Conservation (phyloP, 2,888 invertebrate species). For the Machimus rusticus region DNA sequence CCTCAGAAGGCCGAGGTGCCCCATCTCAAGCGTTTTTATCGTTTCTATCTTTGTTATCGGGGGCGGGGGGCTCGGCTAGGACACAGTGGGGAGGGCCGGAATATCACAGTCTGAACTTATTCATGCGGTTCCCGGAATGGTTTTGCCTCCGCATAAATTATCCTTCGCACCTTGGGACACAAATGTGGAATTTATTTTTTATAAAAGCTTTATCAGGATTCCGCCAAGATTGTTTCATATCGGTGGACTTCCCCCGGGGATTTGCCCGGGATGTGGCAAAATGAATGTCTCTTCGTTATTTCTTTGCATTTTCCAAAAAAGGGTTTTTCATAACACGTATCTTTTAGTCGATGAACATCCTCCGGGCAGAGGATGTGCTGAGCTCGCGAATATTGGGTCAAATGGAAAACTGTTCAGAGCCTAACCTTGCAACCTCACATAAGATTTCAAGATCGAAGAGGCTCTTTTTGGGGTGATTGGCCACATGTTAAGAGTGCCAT, state of each 20-base stretch:
- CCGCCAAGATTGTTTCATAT: background rate
- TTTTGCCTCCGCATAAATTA: constrained; percentile 3
- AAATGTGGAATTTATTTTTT: background rate
- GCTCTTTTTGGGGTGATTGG: background rate
- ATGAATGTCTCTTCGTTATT: background rate
- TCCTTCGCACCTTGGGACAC: constrained; percentile 1
- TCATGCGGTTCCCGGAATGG: background rate
- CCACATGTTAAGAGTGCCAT: background rate
- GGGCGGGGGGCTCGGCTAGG: background rate
- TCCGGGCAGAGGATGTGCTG: background rate
- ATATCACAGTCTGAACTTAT: background rate
- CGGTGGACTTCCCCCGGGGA: background rate
- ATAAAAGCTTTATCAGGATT: background rate
- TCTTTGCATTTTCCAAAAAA: background rate
- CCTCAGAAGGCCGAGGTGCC: background rate
- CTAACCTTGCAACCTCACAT: background rate
- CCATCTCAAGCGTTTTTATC: background rate
- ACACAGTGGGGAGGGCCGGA: background rate
- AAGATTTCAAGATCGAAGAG: background rate
- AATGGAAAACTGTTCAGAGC: background rate
- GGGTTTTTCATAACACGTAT: background rate
- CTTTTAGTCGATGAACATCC: background rate
- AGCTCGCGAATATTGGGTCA: background rate
- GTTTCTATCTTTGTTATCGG: background rate
- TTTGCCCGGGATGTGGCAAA: background rate